phyloP scores from a whole-genome alignment of 2,888 invertebrate species.

The Cerceris rybyensis region DNA sequence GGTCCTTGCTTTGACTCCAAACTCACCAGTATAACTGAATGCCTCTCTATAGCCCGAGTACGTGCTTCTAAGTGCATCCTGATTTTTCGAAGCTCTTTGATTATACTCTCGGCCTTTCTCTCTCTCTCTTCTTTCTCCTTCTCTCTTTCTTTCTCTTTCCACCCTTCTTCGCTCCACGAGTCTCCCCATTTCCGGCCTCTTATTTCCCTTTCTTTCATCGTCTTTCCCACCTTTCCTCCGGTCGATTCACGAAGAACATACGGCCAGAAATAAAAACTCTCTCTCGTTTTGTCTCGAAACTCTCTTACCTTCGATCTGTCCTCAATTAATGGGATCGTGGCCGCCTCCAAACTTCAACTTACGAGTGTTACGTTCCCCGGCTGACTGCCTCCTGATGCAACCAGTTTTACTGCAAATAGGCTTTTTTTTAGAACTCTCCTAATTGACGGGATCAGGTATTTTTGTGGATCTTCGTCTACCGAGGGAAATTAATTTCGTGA shows the following conservation, averaged over 20 bases:
- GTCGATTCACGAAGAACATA: neutral
- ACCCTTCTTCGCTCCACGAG: conserved; percentile 8
- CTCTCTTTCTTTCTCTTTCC: conserved; percentile 10
- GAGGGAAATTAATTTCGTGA: no score
- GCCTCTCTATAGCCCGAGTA: conserved; percentile 76
- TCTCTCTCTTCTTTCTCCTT: neutral
- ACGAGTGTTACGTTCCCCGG: no score
- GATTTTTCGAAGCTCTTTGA: conserved; percentile 64
- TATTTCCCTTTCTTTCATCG: conserved; percentile 33
- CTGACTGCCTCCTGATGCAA: no score
- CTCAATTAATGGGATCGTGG: no score
- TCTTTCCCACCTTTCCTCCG: conserved; percentile 33
- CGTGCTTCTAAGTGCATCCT: conserved; percentile 76
- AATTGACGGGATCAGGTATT: no score
- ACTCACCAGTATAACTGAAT: conserved; percentile 75
- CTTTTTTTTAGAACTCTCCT: no score
- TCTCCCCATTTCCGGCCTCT: conserved; percentile 17
- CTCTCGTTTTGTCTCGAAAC: no score
- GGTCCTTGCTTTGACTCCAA: conserved; percentile 80
- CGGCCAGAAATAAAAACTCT: no score
- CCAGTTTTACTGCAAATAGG: no score
- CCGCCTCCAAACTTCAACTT: no score
- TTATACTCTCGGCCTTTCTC: conserved; percentile 47
- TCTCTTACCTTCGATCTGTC: no score
- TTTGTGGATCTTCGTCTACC: no score